Percentiles rank a stretch among this genome's conserved stretches.
Evolutionary conservation across 1,140 invertebrate species (phyloP).

Genomic region (Tetraneura akinire): DNA sequence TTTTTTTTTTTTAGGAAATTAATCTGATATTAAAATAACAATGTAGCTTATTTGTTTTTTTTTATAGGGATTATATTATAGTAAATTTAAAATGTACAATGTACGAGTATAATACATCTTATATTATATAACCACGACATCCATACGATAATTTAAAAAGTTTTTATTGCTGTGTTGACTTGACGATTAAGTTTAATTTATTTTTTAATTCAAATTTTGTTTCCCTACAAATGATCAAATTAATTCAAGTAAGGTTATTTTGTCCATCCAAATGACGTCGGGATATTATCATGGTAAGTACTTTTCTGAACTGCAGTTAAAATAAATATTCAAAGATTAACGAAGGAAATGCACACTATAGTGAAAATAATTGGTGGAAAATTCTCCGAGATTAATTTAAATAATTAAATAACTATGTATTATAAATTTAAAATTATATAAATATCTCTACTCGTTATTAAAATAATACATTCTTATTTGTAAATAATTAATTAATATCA

Average conservation of each 20-base stretch:
- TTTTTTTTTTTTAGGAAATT: no score
- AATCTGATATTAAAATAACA: no score
- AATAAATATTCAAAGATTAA: conserved; percentile 6
- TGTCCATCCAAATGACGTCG: not conserved
- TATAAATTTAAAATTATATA: no score
- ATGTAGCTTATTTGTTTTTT: not conserved
- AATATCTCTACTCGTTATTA: no score
- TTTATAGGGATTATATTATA: no score
- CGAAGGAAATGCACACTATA: not conserved
- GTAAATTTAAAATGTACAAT: no score
- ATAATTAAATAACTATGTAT: no score
- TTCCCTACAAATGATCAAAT: not conserved
- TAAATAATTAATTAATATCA: no score
- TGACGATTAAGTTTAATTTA: not conserved
- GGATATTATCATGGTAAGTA: not conserved
- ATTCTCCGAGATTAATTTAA: not conserved
- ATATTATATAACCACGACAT: not conserved
- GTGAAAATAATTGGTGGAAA: not conserved
- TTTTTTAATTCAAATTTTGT: not conserved
- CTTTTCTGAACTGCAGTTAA: conserved; percentile 28
- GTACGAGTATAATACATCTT: not conserved
- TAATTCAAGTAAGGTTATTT: not conserved
- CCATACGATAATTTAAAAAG: conserved; percentile 10
- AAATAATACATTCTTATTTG: no score
- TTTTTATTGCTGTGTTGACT: not conserved